Conservation (phyloP, 2,888 invertebrate genomes). For the Rhaphigaster nebulosa region DNA sequence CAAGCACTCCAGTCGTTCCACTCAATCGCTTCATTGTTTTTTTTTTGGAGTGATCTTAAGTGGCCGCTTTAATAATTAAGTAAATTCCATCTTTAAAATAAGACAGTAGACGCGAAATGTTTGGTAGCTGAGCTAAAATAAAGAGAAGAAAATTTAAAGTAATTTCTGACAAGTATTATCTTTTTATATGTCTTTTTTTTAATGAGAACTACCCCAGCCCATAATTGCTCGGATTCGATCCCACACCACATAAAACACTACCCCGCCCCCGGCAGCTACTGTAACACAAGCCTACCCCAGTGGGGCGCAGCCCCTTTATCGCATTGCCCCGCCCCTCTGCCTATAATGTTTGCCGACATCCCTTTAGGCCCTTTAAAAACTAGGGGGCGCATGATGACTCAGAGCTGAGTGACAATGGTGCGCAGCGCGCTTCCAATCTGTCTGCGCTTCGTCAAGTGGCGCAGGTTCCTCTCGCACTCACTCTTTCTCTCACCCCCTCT, state of each 20-base stretch:
- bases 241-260: neutral
- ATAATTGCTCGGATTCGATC: neutral
- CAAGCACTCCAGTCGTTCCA: too few relatives aligned
- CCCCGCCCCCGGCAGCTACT: neutral
- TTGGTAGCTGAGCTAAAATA: too few relatives aligned
- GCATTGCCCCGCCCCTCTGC: neutral
- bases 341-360: slow-evolving; percentile 35
- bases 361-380: slow-evolving; percentile 5
- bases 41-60: too few relatives aligned
- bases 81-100: too few relatives aligned
- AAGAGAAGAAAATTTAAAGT: too few relatives aligned
- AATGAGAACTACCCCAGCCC: neutral
- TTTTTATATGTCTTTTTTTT: neutral
- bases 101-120: too few relatives aligned
- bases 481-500: neutral
- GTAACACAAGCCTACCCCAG: slow-evolving; percentile 5
- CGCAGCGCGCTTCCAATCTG: slow-evolving; percentile 22
- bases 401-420: neutral
- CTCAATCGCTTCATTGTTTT: too few relatives aligned
- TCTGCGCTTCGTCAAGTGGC: slow-evolving; percentile 32
- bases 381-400: neutral
- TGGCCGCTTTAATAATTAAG: too few relatives aligned
- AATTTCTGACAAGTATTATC: too few relatives aligned
- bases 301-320: neutral
- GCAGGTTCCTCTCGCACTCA: neutral